Evolutionary conservation across 2,888 invertebrate species (phyloP).

Genomic region (Hirtodrosophila duncani): DNA sequence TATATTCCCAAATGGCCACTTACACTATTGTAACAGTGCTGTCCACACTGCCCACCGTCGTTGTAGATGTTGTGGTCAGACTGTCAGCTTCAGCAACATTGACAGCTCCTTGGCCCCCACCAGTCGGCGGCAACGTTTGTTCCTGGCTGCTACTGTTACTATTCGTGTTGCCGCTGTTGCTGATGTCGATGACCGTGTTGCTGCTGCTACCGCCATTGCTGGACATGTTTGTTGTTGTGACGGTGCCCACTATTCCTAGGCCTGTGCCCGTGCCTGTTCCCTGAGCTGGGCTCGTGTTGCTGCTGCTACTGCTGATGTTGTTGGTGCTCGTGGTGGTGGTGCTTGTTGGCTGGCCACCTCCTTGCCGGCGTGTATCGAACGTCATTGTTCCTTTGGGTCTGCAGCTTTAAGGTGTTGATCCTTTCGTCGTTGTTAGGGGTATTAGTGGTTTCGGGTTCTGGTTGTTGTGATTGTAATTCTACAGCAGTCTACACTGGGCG

Average conservation of each 20-base stretch:
- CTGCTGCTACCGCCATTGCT: conserved; percentile 40
- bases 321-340: conserved; percentile 42
- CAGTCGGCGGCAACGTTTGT: conserved; percentile 18
- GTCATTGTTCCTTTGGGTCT: conserved; percentile 68
- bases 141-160: conserved; percentile 26
- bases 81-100: conserved; percentile 23
- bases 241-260: conserved; percentile 28
- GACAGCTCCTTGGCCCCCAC: conserved; percentile 1
- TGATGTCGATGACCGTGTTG: conserved; percentile 21
- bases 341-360: conserved; percentile 51
- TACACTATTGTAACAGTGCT: conserved; percentile 46
- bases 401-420: conserved; percentile 43
- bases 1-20: conserved; percentile 29
- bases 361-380: conserved; percentile 76
- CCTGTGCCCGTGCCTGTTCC: conserved; percentile 25
- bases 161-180: conserved; percentile 18
- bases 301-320: conserved; percentile 28
- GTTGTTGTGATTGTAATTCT: conserved; percentile 36
- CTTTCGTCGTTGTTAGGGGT: conserved; percentile 20
- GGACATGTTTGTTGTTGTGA: conserved; percentile 36
- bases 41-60: conserved; percentile 52
- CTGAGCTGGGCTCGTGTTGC: conserved; percentile 54
- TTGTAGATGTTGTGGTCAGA: conserved; percentile 27
- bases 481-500: conserved; percentile 62
- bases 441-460: not conserved